Base-by-base conservation (phyloP, 2,888 invertebrate genomes). In the Pseudococcus jackbeardsleyi region DNA sequence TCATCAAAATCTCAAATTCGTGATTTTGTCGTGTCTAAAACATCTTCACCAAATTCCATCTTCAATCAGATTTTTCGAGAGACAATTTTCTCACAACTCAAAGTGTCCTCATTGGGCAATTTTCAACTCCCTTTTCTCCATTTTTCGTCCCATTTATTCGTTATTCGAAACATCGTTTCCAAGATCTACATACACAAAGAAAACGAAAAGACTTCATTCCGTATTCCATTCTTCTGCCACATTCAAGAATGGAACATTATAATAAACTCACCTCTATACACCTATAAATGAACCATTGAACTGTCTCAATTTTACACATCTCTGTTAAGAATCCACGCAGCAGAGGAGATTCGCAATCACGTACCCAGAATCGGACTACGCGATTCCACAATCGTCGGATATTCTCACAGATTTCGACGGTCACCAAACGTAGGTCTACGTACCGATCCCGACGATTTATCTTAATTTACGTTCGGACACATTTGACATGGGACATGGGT, bases 381-480 rank as follows among this genome's bases (percentile, higher is more conserved):
- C 33, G 11, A 82, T 46, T 46, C 26, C 26, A 82, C 79, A 26
- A 8, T 9, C 8, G 42, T 26, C 68, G 42, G n/a, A 33, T 72
- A 77, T 77, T 77, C 77, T 82, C 46, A 42, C 79, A 82, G 39
- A 42, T 77, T 77, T 39, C n/a, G 5, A 11, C 2, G 19, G 1
- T 19, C n/a, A 6, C 22, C 33, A 72, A 33, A 72, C n/a, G 26
- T 33, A 33, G 26, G 26, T 33, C 26, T 33, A 3, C 1, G 26
- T 33, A n/a, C 2, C 39, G 8, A 42, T 7, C 17, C 26, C n/a
- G 42, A 42, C 79, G 46, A 82, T 82, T 82, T 46, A 82, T 82
- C 79, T 82, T 82, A 46, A 82, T 82, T 82, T 46, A 19, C 46
- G 19, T 46, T 39, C 77, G 77, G 19, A 82, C 79, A n/a, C 79